Evolutionary conservation across 1,140 invertebrate genomes (phyloP).

Genomic region (Brachionus plicatilis): DNA sequence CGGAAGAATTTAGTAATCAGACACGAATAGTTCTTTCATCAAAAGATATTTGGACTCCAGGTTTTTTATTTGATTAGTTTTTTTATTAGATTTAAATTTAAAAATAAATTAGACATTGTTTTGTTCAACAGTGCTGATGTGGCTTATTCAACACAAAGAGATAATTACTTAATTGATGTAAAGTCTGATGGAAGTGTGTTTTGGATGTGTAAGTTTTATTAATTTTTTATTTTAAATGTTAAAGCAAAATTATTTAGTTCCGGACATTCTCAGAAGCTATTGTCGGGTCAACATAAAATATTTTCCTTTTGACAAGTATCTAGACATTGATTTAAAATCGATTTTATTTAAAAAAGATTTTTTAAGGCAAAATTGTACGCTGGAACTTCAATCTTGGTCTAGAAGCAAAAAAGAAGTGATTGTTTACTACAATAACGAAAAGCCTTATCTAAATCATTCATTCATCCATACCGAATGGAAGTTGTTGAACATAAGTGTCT

Average conservation of each 20-base stretch:
- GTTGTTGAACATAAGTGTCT: conserved; percentile 8
- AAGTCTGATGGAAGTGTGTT: conserved; percentile 28
- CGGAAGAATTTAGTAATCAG: conserved; percentile 32
- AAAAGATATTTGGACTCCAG: conserved; percentile 39
- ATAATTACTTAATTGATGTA: conserved; percentile 34
- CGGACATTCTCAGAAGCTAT: conserved; percentile 32
- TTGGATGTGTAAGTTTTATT: neutral
- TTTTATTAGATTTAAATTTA: neutral
- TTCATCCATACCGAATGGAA: conserved; percentile 40
- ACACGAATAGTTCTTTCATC: conserved; percentile 23
- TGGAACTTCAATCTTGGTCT: conserved; percentile 38
- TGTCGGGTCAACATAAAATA: conserved; percentile 33
- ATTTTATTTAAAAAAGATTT: neutral
- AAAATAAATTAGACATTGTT: conserved; percentile 15
- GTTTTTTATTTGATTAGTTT: neutral
- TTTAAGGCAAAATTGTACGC: conserved; percentile 27
- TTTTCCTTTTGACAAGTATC: conserved; percentile 36
- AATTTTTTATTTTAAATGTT: neutral
- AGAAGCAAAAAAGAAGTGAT: conserved; percentile 21
- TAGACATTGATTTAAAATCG: neutral
- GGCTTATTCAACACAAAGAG: conserved; percentile 36
- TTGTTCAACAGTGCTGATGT: conserved; percentile 39
- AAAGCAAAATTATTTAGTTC: neutral
- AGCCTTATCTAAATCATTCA: conserved; percentile 12
- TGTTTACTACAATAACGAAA: conserved; percentile 16